phyloP scores from a whole-genome alignment of 2,888 invertebrate genomes.

The Pecten maximus region DNA sequence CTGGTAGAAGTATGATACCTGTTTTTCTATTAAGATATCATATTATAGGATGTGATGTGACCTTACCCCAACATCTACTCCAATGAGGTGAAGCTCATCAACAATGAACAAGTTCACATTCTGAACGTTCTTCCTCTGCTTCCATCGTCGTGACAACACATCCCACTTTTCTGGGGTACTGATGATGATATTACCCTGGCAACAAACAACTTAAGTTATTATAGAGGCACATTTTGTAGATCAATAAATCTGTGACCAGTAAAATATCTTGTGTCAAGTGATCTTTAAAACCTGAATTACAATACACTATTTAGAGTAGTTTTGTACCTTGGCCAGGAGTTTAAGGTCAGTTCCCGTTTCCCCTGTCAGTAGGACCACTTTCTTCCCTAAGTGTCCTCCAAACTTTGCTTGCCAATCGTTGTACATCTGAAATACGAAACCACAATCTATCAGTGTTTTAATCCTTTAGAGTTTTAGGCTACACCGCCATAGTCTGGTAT shows the following conservation, averaged over 20 bases:
- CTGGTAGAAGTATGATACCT: background rate
- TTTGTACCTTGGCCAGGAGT: conserved; percentile 85
- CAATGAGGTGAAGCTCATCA: conserved; percentile 93
- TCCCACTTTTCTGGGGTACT: conserved; percentile 99
- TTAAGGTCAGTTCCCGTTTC: conserved; percentile 99
- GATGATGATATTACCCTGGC: conserved; percentile 97
- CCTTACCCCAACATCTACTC: conserved; percentile 84
- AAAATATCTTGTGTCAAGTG: no score
- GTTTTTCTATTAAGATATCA: background rate
- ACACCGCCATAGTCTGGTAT: no score
- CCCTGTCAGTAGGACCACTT: conserved; percentile 93
- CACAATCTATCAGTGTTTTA: no score
- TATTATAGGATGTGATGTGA: background rate
- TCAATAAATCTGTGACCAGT: no score
- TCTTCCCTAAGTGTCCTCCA: conserved; percentile 88
- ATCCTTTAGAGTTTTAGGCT: no score
- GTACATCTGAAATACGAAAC: conserved; percentile 84
- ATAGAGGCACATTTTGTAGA: background rate
- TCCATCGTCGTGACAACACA: conserved; percentile 98
- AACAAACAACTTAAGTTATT: background rate
- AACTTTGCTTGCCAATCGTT: conserved; percentile 96
- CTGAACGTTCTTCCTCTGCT: conserved; percentile 98
- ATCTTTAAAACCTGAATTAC: no score
- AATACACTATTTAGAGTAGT: no score
- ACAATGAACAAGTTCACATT: conserved; percentile 97